Conservation (phyloP, 2,797 vertebrate genomes). For the Anableps anableps region DNA sequence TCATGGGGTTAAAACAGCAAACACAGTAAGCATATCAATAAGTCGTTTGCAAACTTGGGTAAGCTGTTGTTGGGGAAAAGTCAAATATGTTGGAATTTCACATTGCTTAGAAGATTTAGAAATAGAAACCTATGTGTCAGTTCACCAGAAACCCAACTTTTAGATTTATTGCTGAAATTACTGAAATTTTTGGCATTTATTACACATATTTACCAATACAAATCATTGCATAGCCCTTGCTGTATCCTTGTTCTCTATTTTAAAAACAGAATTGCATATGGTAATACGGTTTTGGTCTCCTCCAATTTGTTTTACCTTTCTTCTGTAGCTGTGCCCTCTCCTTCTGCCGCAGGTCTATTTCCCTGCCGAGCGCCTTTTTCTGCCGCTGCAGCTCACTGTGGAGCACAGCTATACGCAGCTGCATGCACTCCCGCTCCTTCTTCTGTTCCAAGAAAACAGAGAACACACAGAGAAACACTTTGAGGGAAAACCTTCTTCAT, state of each 20-base stretch:
- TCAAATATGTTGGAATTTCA: not conserved
- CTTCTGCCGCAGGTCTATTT: slow-evolving; percentile 89
- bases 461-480: slow-evolving; percentile 30
- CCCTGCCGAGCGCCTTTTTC: slow-evolving; percentile 89
- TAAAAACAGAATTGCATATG: not conserved
- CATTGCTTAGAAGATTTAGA: not conserved
- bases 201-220: not conserved
- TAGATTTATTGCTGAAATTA: not conserved
- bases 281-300: slow-evolving; percentile 2
- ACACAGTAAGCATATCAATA: not conserved
- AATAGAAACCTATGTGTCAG: not conserved
- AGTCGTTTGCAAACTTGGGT: not conserved
- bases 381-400: slow-evolving; percentile 93
- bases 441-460: slow-evolving; percentile 80
- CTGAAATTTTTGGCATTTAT: not conserved
- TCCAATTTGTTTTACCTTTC: slow-evolving; percentile 81
- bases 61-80: not conserved
- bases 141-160: not conserved
- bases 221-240: too few relatives aligned
- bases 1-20: slow-evolving; percentile 2
- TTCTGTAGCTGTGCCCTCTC: slow-evolving; percentile 84
- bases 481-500: slow-evolving; percentile 32
- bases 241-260: not conserved
- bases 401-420: slow-evolving; percentile 92
- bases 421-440: slow-evolving; percentile 95